These are phyloP conservation scores for human DNA, from an alignment of 2,113 vertebrate species.

Conservation along the genomic window GRCh38 chr7:91634001-91634500, in stretches of 20 bases:
- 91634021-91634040: neutral
- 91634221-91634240: neutral
- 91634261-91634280: neutral
- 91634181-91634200: neutral
- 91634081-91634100: neutral
- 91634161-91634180: neutral
- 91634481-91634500: neutral
- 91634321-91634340: neutral
- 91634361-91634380: neutral
- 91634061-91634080: neutral
- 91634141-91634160: neutral
- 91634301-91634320: neutral
- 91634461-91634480: neutral
- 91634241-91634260: constrained; percentile 1
- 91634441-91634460: neutral
- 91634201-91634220: neutral
- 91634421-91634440: neutral
- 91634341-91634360: neutral
- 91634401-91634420: neutral
- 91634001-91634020: neutral
- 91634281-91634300: neutral
- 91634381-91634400: neutral
- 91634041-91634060: neutral
- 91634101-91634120: neutral
- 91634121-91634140: neutral